Conservation (phyloP, 2,113 vertebrate genomes). For the Mola mola region DNA sequence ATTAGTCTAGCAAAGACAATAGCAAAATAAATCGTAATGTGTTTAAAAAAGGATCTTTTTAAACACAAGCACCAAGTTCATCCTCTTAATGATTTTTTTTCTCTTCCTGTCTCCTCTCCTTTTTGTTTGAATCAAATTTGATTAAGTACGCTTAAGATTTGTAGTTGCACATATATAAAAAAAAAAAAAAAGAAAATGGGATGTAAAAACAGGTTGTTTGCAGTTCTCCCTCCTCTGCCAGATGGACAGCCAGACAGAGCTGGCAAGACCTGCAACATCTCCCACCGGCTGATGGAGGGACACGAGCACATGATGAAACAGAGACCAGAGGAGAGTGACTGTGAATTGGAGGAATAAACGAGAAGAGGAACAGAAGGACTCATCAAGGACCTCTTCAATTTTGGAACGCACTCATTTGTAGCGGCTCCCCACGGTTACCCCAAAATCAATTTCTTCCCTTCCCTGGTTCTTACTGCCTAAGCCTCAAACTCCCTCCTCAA, state of each 20-base stretch:
- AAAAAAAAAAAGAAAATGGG: constrained; percentile 19
- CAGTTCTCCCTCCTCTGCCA: constrained; percentile 36
- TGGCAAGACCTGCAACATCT: constrained; percentile 67
- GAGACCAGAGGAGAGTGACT: constrained; percentile 33
- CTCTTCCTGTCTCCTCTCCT: background rate
- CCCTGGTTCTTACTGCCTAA: constrained; percentile 11
- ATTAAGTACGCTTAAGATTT: background rate
- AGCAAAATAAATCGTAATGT: background rate
- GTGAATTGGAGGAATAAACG: constrained; percentile 45
- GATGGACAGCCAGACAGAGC: constrained; percentile 66
- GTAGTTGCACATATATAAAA: constrained; percentile 30
- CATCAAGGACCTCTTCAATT: constrained; percentile 71
- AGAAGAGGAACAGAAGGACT: constrained; percentile 65
- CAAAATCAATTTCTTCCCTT: constrained; percentile 28
- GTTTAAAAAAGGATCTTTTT: background rate
- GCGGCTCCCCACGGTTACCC: constrained; percentile 45
- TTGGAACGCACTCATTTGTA: constrained; percentile 68
- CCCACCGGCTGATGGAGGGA: constrained; percentile 58
- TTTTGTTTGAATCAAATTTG: background rate
- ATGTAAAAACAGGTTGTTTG: constrained; percentile 58
- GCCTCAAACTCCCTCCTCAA: constrained; percentile 31
- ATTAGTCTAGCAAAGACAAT: no score
- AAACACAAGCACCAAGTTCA: background rate
- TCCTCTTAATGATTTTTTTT: background rate
- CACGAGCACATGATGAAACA: constrained; percentile 39